Evolutionary conservation across 2,113 vertebrate genomes (phyloP).

Genomic region (Oryctolagus cuniculus): DNA sequence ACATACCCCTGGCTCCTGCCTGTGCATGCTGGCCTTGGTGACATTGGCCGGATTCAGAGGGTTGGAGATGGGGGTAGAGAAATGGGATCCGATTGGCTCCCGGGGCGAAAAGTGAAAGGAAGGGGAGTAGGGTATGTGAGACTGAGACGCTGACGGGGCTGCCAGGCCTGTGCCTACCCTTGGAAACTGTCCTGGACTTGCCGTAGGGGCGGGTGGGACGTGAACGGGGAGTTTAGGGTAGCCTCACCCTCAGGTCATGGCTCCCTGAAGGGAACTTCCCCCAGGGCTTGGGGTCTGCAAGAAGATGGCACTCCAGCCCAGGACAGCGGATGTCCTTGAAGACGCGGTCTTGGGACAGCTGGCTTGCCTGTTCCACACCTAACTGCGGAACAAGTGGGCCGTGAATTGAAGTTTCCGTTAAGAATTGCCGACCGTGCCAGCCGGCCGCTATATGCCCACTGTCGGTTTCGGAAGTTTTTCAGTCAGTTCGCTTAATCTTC

Average conservation of each 20-base stretch:
- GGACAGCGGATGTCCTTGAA: background rate
- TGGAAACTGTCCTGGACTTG: background rate
- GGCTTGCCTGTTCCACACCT: background rate
- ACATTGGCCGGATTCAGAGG: background rate
- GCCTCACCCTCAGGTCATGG: background rate
- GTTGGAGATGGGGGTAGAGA: background rate
- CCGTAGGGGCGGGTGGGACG: background rate
- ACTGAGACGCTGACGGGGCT: background rate
- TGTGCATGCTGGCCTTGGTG: background rate
- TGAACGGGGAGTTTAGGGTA: background rate
- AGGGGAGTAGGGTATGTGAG: background rate
- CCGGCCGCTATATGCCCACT: background rate
- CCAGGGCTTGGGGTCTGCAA: background rate
- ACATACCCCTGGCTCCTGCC: background rate
- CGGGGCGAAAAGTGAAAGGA: background rate
- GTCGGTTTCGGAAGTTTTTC: slow-evolving; percentile 5
- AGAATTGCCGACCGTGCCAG: background rate
- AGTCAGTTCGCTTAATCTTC: slow-evolving; percentile 27
- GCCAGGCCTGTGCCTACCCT: no score
- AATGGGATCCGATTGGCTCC: background rate
- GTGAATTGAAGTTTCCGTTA: background rate
- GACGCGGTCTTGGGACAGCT: background rate
- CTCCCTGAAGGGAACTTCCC: background rate
- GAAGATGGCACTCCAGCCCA: background rate
- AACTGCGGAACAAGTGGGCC: background rate